Base-by-base conservation (phyloP, 2,797 vertebrate species). In the Enteromius radiatus region DNA sequence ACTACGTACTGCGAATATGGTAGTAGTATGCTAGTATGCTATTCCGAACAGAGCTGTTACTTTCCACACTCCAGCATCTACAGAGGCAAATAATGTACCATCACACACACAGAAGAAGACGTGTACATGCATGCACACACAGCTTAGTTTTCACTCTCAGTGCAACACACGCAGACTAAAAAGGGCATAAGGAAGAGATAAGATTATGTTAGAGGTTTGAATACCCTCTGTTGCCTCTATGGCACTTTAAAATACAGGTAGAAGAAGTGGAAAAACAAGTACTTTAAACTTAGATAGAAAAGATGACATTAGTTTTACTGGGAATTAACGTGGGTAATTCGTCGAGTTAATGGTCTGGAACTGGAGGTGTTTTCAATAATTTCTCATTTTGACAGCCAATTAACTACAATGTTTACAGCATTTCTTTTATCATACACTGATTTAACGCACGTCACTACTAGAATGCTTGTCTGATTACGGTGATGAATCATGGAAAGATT, bases 171-270 rank as follows among this genome's bases (percentile, higher is more conserved):
- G 90, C 88, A 88, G 90, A 88, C 81, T 88, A 85, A 91, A 93
- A 92, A 92, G 93, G 90, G 88, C 89, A 91, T 90, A 88, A 86
- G 86, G 84, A 91, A 84, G 90, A 91, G 4, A 31, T 75, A 38
- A 56, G 61, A 76, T 23, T 47, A 31, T 36, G 36, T 76, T 76
- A 76, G 76, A 80, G 69, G 70, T 68, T 80, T 75, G 31, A 80
- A 10, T 45, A 28, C 79, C 33, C 4, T 36, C 33, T 36, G 33
- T 36, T 36, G n/a, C n/a, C n/a, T n/a, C 87, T 92, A 93, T 94
- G 93, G 94, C 93, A 95, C 92, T 93, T 92, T 91, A 78, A 90
- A 87, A n/a, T 9, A 69, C 67, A 31, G 47, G 17, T 49, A 33
- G 21, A 78, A 6, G 26, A 59, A 70, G n/a, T 43, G 65, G 68